These are phyloP conservation scores for Gorilla gorilla DNA, from an alignment of 2,113 vertebrate species.

Conservation along the genomic window DNA sequence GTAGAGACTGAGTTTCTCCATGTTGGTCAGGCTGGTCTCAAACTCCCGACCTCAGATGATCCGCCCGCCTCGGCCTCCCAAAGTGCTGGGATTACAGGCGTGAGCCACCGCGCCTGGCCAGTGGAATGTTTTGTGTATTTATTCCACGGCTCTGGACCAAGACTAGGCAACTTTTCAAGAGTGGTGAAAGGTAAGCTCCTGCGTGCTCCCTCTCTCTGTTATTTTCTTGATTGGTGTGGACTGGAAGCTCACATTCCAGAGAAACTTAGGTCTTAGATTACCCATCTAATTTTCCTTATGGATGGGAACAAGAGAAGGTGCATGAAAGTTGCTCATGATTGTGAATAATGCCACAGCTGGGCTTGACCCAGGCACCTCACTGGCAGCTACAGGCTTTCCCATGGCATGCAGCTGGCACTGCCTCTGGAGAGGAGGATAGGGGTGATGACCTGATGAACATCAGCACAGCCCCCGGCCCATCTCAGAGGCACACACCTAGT, in stretches of 20 bases:
- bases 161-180: not conserved
- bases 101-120: not conserved
- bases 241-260: not conserved
- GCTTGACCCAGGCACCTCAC: not conserved
- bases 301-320: not conserved
- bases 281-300: not conserved
- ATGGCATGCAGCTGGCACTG: not conserved
- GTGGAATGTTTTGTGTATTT: not conserved
- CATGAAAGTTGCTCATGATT: not conserved
- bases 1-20: no score
- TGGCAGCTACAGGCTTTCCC: not conserved
- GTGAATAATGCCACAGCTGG: not conserved
- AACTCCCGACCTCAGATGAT: no score
- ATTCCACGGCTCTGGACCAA: not conserved
- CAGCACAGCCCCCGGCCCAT: not conserved
- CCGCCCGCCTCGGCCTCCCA: no score
- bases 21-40: no score
- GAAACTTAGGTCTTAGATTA: not conserved
- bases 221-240: not conserved
- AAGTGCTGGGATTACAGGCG: no score
- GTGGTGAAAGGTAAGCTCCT: not conserved
- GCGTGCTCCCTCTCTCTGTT: not conserved
- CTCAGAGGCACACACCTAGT: not conserved
- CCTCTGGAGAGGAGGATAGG: not conserved
- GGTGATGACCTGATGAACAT: not conserved